phyloP scores from a whole-genome alignment of 2,113 vertebrate species.

The Macaca nemestrina region DNA sequence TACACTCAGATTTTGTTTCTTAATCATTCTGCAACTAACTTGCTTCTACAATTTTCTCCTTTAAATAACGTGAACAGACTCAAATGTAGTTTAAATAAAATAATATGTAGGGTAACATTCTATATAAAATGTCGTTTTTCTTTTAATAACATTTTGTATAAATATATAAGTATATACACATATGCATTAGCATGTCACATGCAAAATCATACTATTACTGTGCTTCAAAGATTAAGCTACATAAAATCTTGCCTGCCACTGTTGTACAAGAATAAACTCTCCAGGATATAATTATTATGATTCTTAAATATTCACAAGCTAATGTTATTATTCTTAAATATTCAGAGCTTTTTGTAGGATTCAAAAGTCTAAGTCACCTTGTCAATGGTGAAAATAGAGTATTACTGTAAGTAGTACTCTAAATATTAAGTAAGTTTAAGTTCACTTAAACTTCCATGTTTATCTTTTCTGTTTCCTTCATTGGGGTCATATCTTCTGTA shows the following conservation, averaged over 20 bases:
- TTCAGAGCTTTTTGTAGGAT: neutral
- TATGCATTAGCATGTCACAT: neutral
- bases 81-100: slow-evolving; percentile 3
- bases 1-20: neutral
- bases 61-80: neutral
- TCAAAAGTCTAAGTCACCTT: slow-evolving; percentile 32
- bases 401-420: neutral
- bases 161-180: neutral
- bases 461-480: neutral
- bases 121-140: neutral
- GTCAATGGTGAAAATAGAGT: slow-evolving; percentile 14
- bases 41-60: neutral
- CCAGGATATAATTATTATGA: neutral
- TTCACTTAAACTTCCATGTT: neutral
- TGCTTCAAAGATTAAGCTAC: neutral
- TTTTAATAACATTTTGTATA: neutral
- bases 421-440: no score
- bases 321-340: neutral
- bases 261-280: neutral
- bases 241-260: neutral
- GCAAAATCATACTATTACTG: neutral
- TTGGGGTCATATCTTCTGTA: neutral
- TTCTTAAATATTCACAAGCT: slow-evolving; percentile 27
- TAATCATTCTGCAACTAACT: neutral
- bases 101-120: neutral